Evolutionary conservation across 1,140 invertebrate genomes (phyloP).

Genomic region (Drosophila prosaltans): DNA sequence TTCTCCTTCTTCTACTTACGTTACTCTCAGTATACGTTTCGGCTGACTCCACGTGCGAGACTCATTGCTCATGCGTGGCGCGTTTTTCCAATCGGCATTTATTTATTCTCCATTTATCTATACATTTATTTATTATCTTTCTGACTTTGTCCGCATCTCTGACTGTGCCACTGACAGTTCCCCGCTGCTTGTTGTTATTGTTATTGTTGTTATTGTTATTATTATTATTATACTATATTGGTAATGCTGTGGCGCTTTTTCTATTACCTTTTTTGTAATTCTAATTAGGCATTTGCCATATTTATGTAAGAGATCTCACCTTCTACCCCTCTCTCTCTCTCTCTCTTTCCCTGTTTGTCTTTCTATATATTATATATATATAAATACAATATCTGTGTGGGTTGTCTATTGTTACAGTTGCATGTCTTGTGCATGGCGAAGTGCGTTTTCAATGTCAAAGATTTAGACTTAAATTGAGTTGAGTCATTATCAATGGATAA

Average conservation of each 20-base stretch:
- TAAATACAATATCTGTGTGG: background rate
- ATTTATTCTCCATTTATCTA: constrained; percentile 81
- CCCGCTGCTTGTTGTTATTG: constrained; percentile 30
- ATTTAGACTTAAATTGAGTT: constrained; percentile 1
- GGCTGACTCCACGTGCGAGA: constrained; percentile 42
- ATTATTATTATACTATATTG: constrained; percentile 32
- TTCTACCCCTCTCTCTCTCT: constrained; percentile 8
- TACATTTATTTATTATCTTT: constrained; percentile 79
- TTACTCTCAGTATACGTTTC: background rate
- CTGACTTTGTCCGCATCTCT: constrained; percentile 38
- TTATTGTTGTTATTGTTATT: constrained; percentile 45
- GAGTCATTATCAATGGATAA: constrained; percentile 26
- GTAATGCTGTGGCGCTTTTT: constrained; percentile 75
- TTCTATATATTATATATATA: background rate
- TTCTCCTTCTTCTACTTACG: too few relatives aligned
- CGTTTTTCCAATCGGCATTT: constrained; percentile 74
- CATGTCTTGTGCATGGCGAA: constrained; percentile 34
- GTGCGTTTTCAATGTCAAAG: constrained; percentile 43
- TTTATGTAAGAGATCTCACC: constrained; percentile 58
- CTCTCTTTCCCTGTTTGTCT: background rate
- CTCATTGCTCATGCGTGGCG: constrained; percentile 68
- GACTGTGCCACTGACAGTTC: constrained; percentile 59
- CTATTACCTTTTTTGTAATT: constrained; percentile 78
- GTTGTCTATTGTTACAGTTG: constrained; percentile 55
- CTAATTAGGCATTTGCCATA: constrained; percentile 67